phyloP scores from a whole-genome alignment of 1,140 invertebrate species.

The Acarapis woodi region DNA sequence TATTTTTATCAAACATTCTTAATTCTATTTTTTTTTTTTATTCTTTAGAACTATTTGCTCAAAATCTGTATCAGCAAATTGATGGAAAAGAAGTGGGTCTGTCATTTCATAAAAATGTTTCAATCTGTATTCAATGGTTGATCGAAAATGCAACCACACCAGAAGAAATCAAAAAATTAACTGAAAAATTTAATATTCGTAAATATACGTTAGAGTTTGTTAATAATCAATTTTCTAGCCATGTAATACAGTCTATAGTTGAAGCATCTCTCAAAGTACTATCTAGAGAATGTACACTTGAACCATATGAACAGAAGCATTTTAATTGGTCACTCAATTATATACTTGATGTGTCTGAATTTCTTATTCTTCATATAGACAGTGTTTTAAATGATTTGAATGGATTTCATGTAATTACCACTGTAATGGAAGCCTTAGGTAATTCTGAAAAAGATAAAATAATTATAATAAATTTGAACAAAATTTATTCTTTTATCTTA shows the following conservation, averaged over 20 bases:
- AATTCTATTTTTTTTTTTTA: neutral
- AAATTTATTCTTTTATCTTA: too few species aligned
- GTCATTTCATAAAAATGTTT: constrained; percentile 1
- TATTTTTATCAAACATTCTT: neutral
- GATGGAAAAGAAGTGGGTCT: constrained; percentile 6
- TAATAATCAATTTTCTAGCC: neutral
- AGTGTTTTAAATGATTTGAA: constrained; percentile 1
- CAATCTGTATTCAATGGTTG: constrained; percentile 6
- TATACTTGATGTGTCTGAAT: constrained; percentile 1
- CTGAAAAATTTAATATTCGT: neutral
- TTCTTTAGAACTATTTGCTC: constrained; percentile 6
- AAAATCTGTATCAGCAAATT: constrained; percentile 3
- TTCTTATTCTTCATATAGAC: constrained; percentile 1
- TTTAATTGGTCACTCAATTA: constrained; percentile 3
- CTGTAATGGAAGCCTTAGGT: constrained; percentile 7
- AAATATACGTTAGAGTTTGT: neutral
- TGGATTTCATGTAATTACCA: constrained; percentile 5
- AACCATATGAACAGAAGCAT: neutral
- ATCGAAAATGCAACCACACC: constrained; percentile 3
- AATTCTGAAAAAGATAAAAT: too few species aligned
- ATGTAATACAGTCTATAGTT: constrained; percentile 2
- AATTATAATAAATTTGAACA: too few species aligned
- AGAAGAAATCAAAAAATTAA: neutral
- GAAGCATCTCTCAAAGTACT: constrained; percentile 6
- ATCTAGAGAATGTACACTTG: constrained; percentile 1